A percentile compares a stretch with the other conserved stretches of the same genome.
Evolutionary conservation across 2,888 invertebrate genomes (phyloP).

Genomic region (Acleris emargana): DNA sequence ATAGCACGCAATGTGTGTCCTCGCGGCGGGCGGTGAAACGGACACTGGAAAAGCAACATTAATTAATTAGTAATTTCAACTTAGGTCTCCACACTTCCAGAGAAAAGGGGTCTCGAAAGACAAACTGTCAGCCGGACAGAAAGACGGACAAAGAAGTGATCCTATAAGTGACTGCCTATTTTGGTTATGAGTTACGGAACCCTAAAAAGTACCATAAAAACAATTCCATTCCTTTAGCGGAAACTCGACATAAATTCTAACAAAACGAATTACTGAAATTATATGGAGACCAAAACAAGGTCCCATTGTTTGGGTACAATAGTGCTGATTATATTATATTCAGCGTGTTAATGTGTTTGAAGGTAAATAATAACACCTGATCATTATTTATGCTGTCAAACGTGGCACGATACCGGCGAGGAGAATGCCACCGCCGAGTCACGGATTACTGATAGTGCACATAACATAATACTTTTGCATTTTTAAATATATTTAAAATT

Average conservation of each 20-base stretch:
- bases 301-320: constrained; percentile 35
- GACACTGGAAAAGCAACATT: no score
- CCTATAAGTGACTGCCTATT: no score
- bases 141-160: no score
- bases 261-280: constrained; percentile 34
- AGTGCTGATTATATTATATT: constrained; percentile 32
- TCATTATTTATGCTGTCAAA: constrained; percentile 33
- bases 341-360: constrained; percentile 19
- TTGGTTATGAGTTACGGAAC: no score
- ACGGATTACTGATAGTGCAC: constrained; percentile 14
- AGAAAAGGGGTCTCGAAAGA: no score
- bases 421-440: constrained; percentile 2
- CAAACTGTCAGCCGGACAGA: no score
- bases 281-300: constrained; percentile 36
- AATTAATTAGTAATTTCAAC: no score
- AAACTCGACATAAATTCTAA: constrained; percentile 24
- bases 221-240: constrained; percentile 16
- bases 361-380: constrained; percentile 33
- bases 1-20: no score
- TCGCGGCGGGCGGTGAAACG: no score
- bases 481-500: no score
- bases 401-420: constrained; percentile 14
- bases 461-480: background rate
- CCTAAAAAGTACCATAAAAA: constrained; percentile 2
- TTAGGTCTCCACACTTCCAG: no score